A percentile compares a stretch with the other conserved stretches of the same genome.
Evolutionary conservation across 2,797 vertebrate species (phyloP).

Genomic region (Heterohyrax brucei): DNA sequence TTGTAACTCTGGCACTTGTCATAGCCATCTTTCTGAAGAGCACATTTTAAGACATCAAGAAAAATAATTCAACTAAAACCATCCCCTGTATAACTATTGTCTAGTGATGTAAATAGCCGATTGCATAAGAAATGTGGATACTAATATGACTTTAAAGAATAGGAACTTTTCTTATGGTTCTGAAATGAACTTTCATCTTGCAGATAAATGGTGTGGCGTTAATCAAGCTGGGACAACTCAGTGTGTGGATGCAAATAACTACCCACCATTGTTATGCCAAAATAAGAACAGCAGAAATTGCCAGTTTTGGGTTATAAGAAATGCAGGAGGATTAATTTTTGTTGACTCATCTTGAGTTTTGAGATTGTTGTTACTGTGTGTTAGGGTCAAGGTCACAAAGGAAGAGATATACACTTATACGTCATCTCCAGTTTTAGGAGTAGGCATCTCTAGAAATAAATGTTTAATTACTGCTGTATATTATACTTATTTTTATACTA

Average conservation of each 20-base stretch:
- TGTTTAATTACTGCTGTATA: background rate
- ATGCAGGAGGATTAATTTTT: background rate
- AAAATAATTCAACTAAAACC: constrained; percentile 42
- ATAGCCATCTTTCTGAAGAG: background rate
- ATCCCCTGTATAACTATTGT: background rate
- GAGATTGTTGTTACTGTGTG: background rate
- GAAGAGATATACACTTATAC: background rate
- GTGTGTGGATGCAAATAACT: constrained; percentile 10
- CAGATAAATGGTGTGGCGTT: background rate
- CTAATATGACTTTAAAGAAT: background rate
- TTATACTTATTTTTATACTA: constrained; percentile 33
- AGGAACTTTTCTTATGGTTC: background rate
- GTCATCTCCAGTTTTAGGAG: background rate
- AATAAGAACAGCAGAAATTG: background rate
- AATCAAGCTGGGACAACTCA: background rate
- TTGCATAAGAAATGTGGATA: background rate
- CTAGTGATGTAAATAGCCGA: background rate
- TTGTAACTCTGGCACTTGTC: background rate
- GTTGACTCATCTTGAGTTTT: background rate
- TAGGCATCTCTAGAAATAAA: background rate
- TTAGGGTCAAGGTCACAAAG: background rate
- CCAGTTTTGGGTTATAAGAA: background rate
- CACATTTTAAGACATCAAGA: background rate
- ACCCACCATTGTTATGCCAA: background rate
- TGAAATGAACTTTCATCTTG: background rate